Evolutionary conservation across 2,797 vertebrate genomes (phyloP).

Genomic region (Hipposideros larvatus): DNA sequence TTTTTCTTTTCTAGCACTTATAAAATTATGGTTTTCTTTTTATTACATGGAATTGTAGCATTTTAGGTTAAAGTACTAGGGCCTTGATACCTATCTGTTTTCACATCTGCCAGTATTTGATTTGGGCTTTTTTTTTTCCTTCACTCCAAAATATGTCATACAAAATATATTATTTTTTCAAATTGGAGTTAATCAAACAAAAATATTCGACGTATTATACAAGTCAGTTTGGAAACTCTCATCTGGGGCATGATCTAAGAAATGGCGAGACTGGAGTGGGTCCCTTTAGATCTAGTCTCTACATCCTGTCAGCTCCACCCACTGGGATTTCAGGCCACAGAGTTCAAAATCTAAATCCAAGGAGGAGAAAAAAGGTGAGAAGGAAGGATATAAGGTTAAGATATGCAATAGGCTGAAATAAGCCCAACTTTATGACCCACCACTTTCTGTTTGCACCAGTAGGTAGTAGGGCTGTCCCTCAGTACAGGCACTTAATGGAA

Average conservation of each 20-base stretch:
- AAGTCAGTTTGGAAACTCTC: neutral
- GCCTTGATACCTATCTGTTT: neutral
- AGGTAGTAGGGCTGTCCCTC: neutral
- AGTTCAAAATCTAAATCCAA: neutral
- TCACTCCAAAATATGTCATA: slow-evolving; percentile 15
- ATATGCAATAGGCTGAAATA: neutral
- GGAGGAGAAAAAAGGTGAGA: neutral
- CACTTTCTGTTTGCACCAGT: accelerated
- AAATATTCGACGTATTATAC: neutral
- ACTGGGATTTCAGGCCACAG: neutral
- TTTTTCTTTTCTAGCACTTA: neutral
- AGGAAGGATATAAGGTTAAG: neutral
- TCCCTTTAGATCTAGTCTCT: neutral
- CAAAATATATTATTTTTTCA: neutral
- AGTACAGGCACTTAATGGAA: neutral
- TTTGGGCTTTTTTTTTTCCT: neutral
- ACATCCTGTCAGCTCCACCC: neutral
- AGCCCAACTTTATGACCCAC: neutral
- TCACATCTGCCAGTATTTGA: neutral
- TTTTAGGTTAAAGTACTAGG: neutral
- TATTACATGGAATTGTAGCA: neutral
- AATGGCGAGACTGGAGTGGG: neutral
- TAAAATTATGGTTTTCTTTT: neutral
- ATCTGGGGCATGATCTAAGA: neutral
- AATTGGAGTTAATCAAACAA: slow-evolving; percentile 19